Evolutionary conservation across 2,888 invertebrate genomes (phyloP), one percentile per base, ranked within the genome.

Genomic region (Malthinus seriepunctatus): DNA sequence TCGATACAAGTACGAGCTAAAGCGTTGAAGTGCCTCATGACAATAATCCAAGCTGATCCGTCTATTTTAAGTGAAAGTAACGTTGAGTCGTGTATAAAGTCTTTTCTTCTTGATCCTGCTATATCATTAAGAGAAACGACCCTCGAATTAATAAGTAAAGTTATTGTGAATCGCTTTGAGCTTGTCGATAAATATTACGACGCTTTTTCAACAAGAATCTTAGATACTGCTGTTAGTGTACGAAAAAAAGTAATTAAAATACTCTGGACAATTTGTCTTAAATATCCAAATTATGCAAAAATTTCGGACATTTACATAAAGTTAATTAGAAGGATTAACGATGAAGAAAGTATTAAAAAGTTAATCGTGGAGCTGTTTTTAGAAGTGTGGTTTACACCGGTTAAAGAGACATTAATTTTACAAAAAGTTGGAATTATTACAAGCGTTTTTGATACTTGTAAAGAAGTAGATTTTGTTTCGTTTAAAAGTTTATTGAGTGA

Each of bases 151-250:
- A 92, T 97, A 61, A 97, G 97, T 52, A 95, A 96, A 82, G 97
- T 95, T 81, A 92, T 97, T 57, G 85, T 96, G 55, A 91, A 91
- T 75, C 87, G 93, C 71, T 93, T 95, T 58, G 94, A 95, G 73
- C 87, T 97, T 69, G 93, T 95, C 67, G 89, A 93, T 80, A 93
- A 94, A 78, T 97, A 97, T 82, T 97, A 96, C 78, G 89, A 90
- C 70, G 95, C 95, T 87, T 84, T 95, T 63, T 88, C 90, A 12
- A 88, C 90, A 63, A 83, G 95, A 75, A 94, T 95, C 76, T 80
- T 94, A 79, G 97, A 97, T 76, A 96, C 96, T 12, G 97, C 97
- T 63, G 95, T 97, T n/a, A 95, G 95, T 72, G 97, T 97, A 9
- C 83, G 97, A 32, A 97, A 97, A 79, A 86, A 97, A 66, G 96